Evolutionary conservation across 2,797 vertebrate genomes (phyloP).

Genomic region (Phoebastria nigripes): DNA sequence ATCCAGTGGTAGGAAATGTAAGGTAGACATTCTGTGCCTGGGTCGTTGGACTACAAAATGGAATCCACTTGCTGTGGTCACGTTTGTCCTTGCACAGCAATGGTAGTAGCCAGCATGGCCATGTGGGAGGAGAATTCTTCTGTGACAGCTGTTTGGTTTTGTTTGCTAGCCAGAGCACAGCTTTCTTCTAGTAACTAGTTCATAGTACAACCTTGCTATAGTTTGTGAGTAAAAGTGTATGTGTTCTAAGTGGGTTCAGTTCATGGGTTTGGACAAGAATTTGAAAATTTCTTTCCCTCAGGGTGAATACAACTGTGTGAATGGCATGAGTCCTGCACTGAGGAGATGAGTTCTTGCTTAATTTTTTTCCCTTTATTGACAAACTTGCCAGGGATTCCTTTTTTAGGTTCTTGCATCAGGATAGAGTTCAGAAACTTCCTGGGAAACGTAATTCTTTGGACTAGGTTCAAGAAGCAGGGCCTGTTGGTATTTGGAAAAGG

Average conservation of each 20-base stretch:
- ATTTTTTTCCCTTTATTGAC: background rate
- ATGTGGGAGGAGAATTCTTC: background rate
- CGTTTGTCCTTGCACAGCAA: background rate
- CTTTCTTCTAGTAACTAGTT: background rate
- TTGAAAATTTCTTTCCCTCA: background rate
- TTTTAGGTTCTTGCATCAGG: background rate
- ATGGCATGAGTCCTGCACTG: background rate
- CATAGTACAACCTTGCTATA: background rate
- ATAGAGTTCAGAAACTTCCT: background rate
- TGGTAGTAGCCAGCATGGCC: background rate
- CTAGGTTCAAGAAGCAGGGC: background rate
- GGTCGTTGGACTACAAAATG: background rate
- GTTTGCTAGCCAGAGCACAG: background rate
- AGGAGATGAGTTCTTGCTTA: background rate
- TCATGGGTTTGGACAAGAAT: background rate
- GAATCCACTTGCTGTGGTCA: background rate
- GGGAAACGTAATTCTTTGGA: background rate
- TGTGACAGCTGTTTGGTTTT: background rate
- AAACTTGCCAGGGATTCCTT: background rate
- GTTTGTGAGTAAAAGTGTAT: background rate
- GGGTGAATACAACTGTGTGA: background rate
- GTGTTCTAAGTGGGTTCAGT: background rate
- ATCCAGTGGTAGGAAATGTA: background rate
- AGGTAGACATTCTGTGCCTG: background rate
- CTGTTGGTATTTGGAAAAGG: background rate